Base-by-base conservation (phyloP, 2,888 invertebrate genomes). In the Pelosia muscerda region DNA sequence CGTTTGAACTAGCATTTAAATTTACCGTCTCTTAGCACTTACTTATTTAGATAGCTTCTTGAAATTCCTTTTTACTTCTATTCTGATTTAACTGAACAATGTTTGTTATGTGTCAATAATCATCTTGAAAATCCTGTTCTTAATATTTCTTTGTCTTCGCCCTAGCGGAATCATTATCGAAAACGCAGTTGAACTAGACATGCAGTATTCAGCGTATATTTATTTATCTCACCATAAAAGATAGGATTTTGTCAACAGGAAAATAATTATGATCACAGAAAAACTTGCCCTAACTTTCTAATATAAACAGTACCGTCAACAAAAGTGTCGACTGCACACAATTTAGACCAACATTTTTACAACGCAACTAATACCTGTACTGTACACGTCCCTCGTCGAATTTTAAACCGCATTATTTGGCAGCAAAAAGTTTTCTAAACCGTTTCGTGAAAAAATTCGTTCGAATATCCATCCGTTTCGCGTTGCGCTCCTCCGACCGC, bases 391-490 rank as follows among this genome's bases (percentile, higher is more conserved):
- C 66, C 75, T 70, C 75, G 74, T 75, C 74, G 70, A 71, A 79
- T 82, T 82, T 83, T 79, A 80, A 84, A 83, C 78, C 72, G 75
- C 80, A 84, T 84, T 84, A 85, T 77, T 77, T 67, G 75, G 23
- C 66, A 19, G 55, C 62, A 81, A 84, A 82, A 79, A 74, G 71
- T 77, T 72, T 34, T 59, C 77, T 78, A 77, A 82, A 78, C 75
- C 71, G 77, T 79, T 81, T 74, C 79, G 81, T 79, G 76, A 84
- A 84, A 85, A 84, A 85, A 65, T 78, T 72, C 80, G 79, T 82
- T 82, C 81, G 82, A 77, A 81, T 83, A 81, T 76, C 81, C 82
- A 83, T 83, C 84, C 85, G 83, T 77, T 76, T 73, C 71, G 62
- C 81, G 81, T 77, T 78, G 66, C 72, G 71, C 70, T 79, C 70